Base-by-base conservation (phyloP, 2,797 vertebrate species). In the Trachurus trachurus region DNA sequence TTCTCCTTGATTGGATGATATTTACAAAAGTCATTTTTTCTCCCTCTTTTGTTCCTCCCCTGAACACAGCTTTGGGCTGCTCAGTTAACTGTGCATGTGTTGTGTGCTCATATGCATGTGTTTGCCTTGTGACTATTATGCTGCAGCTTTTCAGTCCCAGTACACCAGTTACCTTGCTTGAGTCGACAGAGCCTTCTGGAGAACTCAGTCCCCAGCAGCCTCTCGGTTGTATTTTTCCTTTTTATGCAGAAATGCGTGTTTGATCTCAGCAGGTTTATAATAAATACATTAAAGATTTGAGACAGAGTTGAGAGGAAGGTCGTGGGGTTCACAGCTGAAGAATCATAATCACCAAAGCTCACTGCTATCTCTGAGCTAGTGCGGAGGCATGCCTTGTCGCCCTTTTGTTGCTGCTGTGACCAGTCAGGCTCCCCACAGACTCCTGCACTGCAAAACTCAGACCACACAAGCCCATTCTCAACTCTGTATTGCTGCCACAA, bases 1-100 rank as follows among this genome's bases (percentile, higher is more conserved):
- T 93, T 94, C 85, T 62, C 60, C 78, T 92, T 93, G 87, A 92
- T 90, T 89, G 81, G 75, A 39, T 68, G 66, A 79, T 85, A 80
- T 93, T 93, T 92, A 82, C 85, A 74, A 78, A 83, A 81, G 66
- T 57, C 19, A 68, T 67, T 63, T 70, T 66, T 53, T 66, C 49
- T 21, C 44, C 29, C 63, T 67, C 58, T 76, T 70, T 78, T 86
- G 71, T 83, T 76, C 59, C 59, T 69, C 70, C 59, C 83, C 76
- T 64, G 64, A 75, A 78, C 63, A 62, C 67, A 63, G 74, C 68
- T 81, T 76, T 72, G 47, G 68, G 70, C 74, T 68, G 45, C 72
- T 77, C 59, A 68, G 66, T 70, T 79, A 56, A 62, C 54, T 45
- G 34, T 10, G 49, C 9, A 4, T 67, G 45, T 65, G 53, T 52